Evolutionary conservation across 1,140 invertebrate genomes (phyloP), one percentile per base, ranked within the genome.

Genomic region (Drosophila yakuba): DNA sequence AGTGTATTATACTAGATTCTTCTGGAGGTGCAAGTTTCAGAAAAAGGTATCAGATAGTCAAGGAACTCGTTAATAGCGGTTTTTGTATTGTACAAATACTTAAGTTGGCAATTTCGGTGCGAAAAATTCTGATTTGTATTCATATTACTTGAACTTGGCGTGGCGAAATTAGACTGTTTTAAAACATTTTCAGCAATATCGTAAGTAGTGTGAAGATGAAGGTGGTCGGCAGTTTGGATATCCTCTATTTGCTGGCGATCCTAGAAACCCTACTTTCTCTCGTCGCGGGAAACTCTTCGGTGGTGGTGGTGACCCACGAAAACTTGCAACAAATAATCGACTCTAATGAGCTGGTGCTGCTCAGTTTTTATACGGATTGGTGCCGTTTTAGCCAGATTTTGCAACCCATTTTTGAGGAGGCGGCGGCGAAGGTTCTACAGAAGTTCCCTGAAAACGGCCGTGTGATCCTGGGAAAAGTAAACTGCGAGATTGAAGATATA

Each of bases 401-500:
- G 8, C 14, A 51, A n/a, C 82, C 82, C 4, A 61, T 69, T 39
- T 88, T 72, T 15, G 97, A 99, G 93, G 97, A 99, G 93, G 96
- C 98, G 17, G 97, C 98, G 8, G 95, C 96, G 74, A 96, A 96
- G 28, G 15, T 92, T 8, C 58, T 92, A 35, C 94, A 95, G 91
- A 95, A 95, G 85, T 97, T 97, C 92, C 96, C 96, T 25, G 95
- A 97, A 75, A 63, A 94, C 39, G 97, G 96, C 3, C 95, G 95
- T 92, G 96, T 99, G 15, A 95, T 98, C 1, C 96, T 99, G 94
- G 98, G 96, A 35, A 98, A 98, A 95, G 97, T 99, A 2, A 97
- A 99, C 92, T 99, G 98, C 94, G 98, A 99, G 91, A 94, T 93
- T 83, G 96, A 99, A 94, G 94, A 93, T 77, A 93, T 94, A 55